A percentile compares a stretch with the other conserved stretches of the same genome.
These are phyloP conservation scores for Drosophila nr. perissopoda DNA, from an alignment of 2,888 invertebrate genomes.

Conservation along the genomic window DNA sequence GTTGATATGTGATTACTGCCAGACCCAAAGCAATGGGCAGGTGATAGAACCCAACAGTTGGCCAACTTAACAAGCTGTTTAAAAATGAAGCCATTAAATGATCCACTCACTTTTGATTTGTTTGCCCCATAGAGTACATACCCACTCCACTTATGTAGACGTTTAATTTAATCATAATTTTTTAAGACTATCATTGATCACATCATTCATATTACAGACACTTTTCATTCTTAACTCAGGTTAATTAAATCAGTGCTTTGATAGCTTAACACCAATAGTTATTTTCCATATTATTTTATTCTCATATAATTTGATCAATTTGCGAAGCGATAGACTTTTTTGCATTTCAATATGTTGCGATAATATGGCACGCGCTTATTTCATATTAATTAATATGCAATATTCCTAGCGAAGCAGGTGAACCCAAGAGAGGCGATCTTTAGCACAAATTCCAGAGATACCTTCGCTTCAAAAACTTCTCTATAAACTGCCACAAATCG, in stretches of 20 bases:
- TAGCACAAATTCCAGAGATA: not conserved
- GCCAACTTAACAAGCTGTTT: conserved; percentile 15
- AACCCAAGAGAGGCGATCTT: not conserved
- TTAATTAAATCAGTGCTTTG: not conserved
- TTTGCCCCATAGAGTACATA: not conserved
- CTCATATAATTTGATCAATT: not conserved
- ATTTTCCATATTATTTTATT: not conserved
- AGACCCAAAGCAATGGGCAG: conserved; percentile 13
- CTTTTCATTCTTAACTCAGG: too few relatives aligned
- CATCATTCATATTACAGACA: not conserved
- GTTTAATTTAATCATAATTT: not conserved
- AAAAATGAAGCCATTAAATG: conserved; percentile 13
- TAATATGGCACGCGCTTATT: not conserved
- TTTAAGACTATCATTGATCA: not conserved
- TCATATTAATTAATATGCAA: not conserved
- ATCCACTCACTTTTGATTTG: conserved; percentile 33
- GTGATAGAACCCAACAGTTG: conserved; percentile 27
- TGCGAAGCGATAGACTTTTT: not conserved
- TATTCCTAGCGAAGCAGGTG: not conserved
- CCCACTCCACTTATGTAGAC: not conserved
- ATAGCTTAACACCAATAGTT: not conserved
- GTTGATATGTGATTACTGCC: conserved; percentile 41
- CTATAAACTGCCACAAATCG: conserved; percentile 32
- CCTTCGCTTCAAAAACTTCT: not conserved
- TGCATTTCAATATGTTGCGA: not conserved